phyloP scores from a whole-genome alignment of 2,797 vertebrate species.

The Pogoniulus pusillus region DNA sequence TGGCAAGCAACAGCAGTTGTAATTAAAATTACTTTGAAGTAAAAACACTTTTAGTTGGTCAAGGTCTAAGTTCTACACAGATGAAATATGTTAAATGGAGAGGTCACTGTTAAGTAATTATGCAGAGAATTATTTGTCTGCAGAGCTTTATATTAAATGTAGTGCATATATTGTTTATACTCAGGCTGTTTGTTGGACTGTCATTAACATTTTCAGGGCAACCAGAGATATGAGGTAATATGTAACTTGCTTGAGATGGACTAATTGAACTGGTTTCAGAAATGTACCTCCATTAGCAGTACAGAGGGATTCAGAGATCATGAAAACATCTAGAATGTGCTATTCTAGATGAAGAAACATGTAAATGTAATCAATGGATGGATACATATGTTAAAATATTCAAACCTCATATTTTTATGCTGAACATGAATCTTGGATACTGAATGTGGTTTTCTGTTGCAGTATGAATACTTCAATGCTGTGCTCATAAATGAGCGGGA shows the following conservation, averaged over 20 bases:
- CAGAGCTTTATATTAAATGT: neutral
- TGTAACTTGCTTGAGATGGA: neutral
- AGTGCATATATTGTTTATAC: neutral
- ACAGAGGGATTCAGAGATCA: neutral
- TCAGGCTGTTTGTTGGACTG: neutral
- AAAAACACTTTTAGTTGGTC: neutral
- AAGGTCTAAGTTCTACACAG: neutral
- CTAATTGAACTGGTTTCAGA: neutral
- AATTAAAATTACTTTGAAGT: neutral
- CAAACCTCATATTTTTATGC: neutral
- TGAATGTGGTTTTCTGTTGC: conserved; percentile 55
- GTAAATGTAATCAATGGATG: neutral
- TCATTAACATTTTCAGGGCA: neutral
- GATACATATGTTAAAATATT: neutral
- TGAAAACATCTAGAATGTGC: neutral
- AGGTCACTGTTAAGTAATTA: neutral
- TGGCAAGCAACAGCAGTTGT: neutral
- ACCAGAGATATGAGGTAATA: neutral
- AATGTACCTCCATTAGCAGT: neutral
- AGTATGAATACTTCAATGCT: conserved; percentile 99
- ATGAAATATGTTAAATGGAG: neutral
- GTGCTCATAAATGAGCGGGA: conserved; percentile 96
- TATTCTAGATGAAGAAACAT: neutral
- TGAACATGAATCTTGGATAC: neutral
- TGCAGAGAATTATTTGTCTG: neutral